Evolutionary conservation across 2,113 vertebrate genomes (phyloP).

Genomic region (Melierax canorus): DNA sequence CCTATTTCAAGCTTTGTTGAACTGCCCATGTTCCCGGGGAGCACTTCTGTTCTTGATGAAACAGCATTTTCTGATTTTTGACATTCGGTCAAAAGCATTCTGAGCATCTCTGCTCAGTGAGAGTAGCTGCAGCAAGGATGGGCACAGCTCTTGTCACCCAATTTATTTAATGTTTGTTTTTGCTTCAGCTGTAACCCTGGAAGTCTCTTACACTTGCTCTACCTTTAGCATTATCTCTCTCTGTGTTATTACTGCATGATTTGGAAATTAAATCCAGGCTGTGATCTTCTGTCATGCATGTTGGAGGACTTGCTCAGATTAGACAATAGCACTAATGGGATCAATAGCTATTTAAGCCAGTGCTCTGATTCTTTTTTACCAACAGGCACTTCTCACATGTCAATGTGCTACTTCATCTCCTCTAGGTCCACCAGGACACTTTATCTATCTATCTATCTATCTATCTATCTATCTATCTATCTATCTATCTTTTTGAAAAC

Average conservation of each 20-base stretch:
- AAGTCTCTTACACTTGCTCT: not conserved
- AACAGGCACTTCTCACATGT: not conserved
- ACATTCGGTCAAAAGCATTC: not conserved
- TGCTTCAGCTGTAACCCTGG: not conserved
- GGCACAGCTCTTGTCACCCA: not conserved
- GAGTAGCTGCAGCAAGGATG: not conserved
- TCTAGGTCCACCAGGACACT: not conserved
- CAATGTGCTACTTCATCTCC: not conserved
- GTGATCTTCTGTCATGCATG: not conserved
- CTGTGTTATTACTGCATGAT: not conserved
- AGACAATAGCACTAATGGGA: not conserved
- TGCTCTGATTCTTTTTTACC: not conserved
- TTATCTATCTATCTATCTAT: fast-evolving
- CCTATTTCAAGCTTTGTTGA: conserved; percentile 39
- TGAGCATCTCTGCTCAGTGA: not conserved
- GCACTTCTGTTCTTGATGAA: conserved; percentile 12
- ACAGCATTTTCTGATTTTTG: conserved; percentile 9
- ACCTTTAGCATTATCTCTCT: not conserved
- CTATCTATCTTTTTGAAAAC: not conserved
- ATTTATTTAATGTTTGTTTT: conserved; percentile 24
- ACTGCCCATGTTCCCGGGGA: not conserved
- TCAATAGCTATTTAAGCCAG: not conserved
- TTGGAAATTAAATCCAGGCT: not conserved
- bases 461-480: not conserved
- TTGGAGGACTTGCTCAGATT: not conserved